A percentile compares a stretch with the other conserved stretches of the same genome.
Evolutionary conservation across 2,113 vertebrate species (phyloP).

Genomic region (Callopanchax toddi): DNA sequence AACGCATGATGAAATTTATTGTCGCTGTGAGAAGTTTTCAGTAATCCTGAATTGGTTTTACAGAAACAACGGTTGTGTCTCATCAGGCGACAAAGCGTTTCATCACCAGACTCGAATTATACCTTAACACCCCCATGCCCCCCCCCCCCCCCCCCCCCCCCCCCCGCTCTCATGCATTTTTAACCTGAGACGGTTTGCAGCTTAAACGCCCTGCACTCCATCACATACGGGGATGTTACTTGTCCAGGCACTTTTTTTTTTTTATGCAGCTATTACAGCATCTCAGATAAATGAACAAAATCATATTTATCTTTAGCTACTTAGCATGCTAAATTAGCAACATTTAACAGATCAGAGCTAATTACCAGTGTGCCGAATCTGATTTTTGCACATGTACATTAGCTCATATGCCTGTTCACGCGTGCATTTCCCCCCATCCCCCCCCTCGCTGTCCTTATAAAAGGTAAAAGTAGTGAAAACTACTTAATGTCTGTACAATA

Average conservation of each 20-base stretch:
- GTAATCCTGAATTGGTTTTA: neutral
- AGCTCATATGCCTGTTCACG: constrained; percentile 22
- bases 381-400: constrained; percentile 7
- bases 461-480: constrained; percentile 1
- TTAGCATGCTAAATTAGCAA: too few relatives aligned
- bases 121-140: neutral
- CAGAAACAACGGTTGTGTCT: constrained; percentile 1
- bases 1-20: constrained; percentile 5
- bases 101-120: constrained; percentile 16
- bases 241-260: too few relatives aligned
- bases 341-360: too few relatives aligned
- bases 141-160: neutral
- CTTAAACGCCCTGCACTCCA: too few relatives aligned
- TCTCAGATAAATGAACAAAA: too few relatives aligned
- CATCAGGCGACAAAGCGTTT: constrained; percentile 27
- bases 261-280: too few relatives aligned
- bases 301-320: too few relatives aligned
- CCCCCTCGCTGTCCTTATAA: constrained; percentile 11
- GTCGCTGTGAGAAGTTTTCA: constrained; percentile 14
- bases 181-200: constrained; percentile 19
- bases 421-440: neutral
- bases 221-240: too few relatives aligned
- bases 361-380: too few relatives aligned
- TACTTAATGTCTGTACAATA: constrained; percentile 48
- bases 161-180: constrained; percentile 3